phyloP scores from a whole-genome alignment of 2,113 vertebrate genomes.

The Isichthys henryi region DNA sequence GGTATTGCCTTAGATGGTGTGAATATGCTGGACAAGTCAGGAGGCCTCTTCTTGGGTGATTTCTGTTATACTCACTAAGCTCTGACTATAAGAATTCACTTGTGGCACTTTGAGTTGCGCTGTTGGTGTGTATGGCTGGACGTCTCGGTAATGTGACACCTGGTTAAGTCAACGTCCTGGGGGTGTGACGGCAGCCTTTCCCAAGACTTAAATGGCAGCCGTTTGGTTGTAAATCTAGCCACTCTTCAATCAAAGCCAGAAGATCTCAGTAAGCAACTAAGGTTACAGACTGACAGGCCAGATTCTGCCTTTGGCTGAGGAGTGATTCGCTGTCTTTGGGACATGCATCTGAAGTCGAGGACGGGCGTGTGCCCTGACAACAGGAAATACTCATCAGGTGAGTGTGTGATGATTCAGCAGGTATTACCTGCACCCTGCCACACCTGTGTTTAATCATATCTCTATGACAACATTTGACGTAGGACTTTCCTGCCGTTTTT shows the following conservation, averaged over 20 bases:
- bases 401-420: slow-evolving; percentile 11
- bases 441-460: slow-evolving; percentile 5
- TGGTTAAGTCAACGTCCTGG: neutral
- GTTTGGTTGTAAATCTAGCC: neutral
- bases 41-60: neutral
- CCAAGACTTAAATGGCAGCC: neutral
- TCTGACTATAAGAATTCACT: neutral
- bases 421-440: neutral
- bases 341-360: neutral
- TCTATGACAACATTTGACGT: neutral
- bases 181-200: neutral
- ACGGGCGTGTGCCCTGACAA: neutral
- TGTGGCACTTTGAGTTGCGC: neutral
- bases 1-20: neutral
- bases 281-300: neutral
- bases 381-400: slow-evolving; percentile 4
- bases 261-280: neutral
- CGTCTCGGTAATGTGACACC: neutral
- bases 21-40: neutral
- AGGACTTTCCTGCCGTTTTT: neutral
- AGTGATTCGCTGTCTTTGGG: neutral
- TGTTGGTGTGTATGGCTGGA: neutral
- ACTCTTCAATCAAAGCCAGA: too few species aligned
- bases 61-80: neutral
- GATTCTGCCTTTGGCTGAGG: neutral